Conservation (phyloP, 2,888 invertebrate genomes). For the Epinotia nisella region DNA sequence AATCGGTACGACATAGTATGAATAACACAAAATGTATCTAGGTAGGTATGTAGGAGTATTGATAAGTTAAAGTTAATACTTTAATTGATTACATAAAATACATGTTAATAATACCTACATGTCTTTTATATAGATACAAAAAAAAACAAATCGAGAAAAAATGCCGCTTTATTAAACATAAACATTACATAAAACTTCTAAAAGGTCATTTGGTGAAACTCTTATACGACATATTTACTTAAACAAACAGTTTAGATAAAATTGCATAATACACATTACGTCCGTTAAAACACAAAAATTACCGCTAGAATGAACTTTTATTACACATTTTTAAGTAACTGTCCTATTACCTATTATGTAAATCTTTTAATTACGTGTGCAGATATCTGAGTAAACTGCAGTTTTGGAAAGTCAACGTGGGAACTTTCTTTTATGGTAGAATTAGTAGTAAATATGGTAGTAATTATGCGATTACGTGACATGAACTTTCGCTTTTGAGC, state of each 20-base stretch:
- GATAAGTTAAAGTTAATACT: no score
- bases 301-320: background rate
- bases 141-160: no score
- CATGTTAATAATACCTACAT: no score
- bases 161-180: no score
- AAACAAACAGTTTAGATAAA: background rate
- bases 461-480: constrained; percentile 42
- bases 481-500: constrained; percentile 39
- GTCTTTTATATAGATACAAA: no score
- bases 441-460: constrained; percentile 29
- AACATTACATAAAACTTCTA: no score
- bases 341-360: constrained; percentile 28
- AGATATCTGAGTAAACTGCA: constrained; percentile 14
- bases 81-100: no score
- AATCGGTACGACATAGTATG: no score
- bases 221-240: background rate
- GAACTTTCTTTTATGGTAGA: constrained; percentile 38
- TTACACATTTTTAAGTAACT: constrained; percentile 8
- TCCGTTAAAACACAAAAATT: constrained; percentile 2
- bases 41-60: no score
- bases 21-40: no score
- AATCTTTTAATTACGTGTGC: constrained; percentile 28
- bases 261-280: constrained; percentile 16
- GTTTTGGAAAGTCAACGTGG: constrained; percentile 35
- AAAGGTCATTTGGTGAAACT: constrained; percentile 14